These are phyloP conservation scores for Drosophila subsilvestris DNA, from an alignment of 2,888 invertebrate species.

Conservation along the genomic window DNA sequence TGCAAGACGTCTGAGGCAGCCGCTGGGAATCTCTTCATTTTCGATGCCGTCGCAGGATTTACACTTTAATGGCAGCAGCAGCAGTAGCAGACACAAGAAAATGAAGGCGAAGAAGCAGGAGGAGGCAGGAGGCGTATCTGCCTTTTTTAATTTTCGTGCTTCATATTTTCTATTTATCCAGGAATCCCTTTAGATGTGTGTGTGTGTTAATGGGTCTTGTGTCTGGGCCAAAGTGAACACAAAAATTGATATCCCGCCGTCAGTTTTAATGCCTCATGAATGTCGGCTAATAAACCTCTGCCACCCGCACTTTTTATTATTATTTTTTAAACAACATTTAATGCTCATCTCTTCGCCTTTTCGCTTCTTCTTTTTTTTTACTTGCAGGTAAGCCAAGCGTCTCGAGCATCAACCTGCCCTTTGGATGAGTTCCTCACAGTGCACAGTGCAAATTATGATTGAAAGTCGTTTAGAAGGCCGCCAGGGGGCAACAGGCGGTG, in stretches of 20 bases:
- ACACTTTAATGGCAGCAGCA: constrained; percentile 58
- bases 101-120: no score
- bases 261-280: constrained; percentile 63
- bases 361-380: constrained; percentile 32
- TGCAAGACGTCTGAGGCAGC: constrained; percentile 60
- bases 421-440: background rate
- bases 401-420: background rate
- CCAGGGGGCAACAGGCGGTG: constrained; percentile 16
- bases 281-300: constrained; percentile 66
- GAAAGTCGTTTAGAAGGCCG: constrained; percentile 20
- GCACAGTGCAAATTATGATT: constrained; percentile 1
- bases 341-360: constrained; percentile 37
- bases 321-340: constrained; percentile 61
- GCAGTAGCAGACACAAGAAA: background rate
- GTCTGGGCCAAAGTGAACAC: constrained; percentile 21
- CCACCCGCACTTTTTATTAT: constrained; percentile 39
- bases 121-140: constrained; percentile 41
- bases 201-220: constrained; percentile 44
- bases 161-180: constrained; percentile 69
- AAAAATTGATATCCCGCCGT: constrained; percentile 69
- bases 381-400: constrained; percentile 55
- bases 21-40: constrained; percentile 66
- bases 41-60: constrained; percentile 63
- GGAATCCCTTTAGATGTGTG: constrained; percentile 8
- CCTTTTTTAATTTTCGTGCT: constrained; percentile 73